These are phyloP conservation scores for Doryteuthis pealeii DNA, from an alignment of 1,140 invertebrate genomes.

Conservation along the genomic window DNA sequence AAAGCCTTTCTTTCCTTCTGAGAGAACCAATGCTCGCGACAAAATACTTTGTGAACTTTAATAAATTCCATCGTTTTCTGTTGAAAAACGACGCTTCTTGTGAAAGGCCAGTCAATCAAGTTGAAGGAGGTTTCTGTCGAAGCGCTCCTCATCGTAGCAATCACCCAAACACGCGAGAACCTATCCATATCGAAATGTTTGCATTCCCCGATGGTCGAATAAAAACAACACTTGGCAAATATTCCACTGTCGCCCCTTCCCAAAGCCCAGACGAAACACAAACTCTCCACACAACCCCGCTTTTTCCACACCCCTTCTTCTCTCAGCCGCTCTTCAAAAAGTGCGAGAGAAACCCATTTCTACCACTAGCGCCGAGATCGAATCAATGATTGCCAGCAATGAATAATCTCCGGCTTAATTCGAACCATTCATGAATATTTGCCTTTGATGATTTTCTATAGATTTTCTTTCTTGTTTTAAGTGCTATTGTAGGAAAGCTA, in stretches of 20 bases:
- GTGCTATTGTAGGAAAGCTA: not conserved
- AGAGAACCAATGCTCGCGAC: not conserved
- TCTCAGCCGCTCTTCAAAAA: not conserved
- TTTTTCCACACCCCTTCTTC: too few relatives aligned
- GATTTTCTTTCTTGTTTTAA: not conserved
- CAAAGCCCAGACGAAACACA: too few relatives aligned
- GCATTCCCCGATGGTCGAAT: not conserved
- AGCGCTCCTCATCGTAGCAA: not conserved
- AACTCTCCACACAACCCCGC: too few relatives aligned
- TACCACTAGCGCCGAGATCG: not conserved
- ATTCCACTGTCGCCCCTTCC: not conserved
- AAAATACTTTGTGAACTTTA: not conserved
- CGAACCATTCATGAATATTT: not conserved
- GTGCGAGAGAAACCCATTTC: not conserved
- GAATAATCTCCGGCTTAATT: not conserved
- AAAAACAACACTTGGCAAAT: not conserved
- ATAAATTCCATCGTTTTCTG: not conserved
- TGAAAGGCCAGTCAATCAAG: not conserved
- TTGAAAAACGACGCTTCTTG: too few relatives aligned
- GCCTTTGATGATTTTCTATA: slow-evolving; percentile 1
- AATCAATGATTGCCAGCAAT: not conserved
- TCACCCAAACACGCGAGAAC: not conserved
- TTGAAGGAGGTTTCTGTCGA: not conserved
- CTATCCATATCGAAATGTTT: not conserved
- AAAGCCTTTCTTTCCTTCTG: too few relatives aligned